These are phyloP conservation scores for Neogobius melanostomus DNA, from an alignment of 2,113 vertebrate species.

Conservation along the genomic window DNA sequence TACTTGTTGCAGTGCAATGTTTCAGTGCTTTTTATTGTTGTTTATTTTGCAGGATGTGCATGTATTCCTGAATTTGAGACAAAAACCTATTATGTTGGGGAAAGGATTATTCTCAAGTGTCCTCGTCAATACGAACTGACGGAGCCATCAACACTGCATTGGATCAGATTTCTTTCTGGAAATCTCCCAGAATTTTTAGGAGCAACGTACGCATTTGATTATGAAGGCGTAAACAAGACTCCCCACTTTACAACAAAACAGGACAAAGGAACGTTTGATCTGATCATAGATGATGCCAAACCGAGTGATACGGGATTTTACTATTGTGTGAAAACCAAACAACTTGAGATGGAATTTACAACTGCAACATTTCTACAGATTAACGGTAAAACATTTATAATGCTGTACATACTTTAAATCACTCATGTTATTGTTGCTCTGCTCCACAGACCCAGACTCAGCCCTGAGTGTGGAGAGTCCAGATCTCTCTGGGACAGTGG, in stretches of 20 bases:
- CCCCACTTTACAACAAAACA: conserved; percentile 22
- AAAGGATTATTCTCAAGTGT: conserved; percentile 27
- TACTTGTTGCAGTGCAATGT: too few relatives aligned
- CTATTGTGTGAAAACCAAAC: conserved; percentile 12
- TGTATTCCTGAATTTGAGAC: not conserved
- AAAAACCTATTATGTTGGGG: conserved; percentile 19
- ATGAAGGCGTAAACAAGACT: not conserved
- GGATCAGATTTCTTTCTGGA: conserved; percentile 41
- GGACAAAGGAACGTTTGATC: conserved; percentile 29
- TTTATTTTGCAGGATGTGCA: conserved; percentile 25
- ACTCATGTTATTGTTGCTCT: not conserved
- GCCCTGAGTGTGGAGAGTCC: not conserved
- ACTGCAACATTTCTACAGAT: conserved; percentile 22
- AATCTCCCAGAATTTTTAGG: conserved; percentile 17
- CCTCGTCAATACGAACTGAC: accelerated
- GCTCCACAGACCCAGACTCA: not conserved
- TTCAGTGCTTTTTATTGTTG: too few relatives aligned
- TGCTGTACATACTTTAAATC: too few relatives aligned
- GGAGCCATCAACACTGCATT: conserved; percentile 11
- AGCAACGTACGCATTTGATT: not conserved
- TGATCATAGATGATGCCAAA: conserved; percentile 15
- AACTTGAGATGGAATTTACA: not conserved
- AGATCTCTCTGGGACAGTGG: not conserved
- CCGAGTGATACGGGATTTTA: conserved; percentile 46
- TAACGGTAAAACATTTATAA: conserved; percentile 31